These are phyloP conservation scores for Calliopum simillimum DNA, from an alignment of 2,888 invertebrate genomes.

Conservation along the genomic window DNA sequence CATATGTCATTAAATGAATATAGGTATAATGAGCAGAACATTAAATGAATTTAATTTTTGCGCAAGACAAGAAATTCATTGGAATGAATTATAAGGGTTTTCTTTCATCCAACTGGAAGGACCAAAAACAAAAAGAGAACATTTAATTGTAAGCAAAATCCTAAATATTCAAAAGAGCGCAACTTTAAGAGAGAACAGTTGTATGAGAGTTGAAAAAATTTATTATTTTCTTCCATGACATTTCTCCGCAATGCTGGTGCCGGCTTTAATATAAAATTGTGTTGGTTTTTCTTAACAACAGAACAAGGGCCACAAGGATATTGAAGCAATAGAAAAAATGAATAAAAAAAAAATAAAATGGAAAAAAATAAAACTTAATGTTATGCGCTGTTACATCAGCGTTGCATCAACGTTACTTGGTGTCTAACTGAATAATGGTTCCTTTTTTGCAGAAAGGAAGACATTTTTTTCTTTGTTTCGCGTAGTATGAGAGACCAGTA, in stretches of 20 bases:
- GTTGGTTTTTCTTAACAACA: conserved; percentile 30
- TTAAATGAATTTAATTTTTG: conserved; percentile 27
- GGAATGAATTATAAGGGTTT: too few species aligned
- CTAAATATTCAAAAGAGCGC: too few species aligned
- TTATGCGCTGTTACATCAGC: conserved; percentile 45
- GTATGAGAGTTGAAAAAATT: too few species aligned
- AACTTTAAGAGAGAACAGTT: too few species aligned
- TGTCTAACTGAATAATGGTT: conserved; percentile 14
- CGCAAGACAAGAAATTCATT: conserved; percentile 16
- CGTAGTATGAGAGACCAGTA: conserved; percentile 24
- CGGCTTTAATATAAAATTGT: conserved; percentile 46
- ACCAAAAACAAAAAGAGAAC: too few species aligned
- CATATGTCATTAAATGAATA: conserved; percentile 21
- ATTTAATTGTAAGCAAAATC: too few species aligned
- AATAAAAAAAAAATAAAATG: too few species aligned
- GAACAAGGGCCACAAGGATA: conserved; percentile 10
- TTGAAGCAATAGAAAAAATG: conserved; percentile 6
- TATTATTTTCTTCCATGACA: background rate
- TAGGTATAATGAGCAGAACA: conserved; percentile 24
- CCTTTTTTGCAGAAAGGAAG: background rate
- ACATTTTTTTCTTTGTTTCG: conserved; percentile 10
- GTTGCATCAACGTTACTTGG: conserved; percentile 16
- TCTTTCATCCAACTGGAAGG: too few species aligned
- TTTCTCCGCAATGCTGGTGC: conserved; percentile 44
- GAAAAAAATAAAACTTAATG: conserved; percentile 13